Conservation (phyloP, 2,888 invertebrate genomes). For the Acanthosepion esculentum region DNA sequence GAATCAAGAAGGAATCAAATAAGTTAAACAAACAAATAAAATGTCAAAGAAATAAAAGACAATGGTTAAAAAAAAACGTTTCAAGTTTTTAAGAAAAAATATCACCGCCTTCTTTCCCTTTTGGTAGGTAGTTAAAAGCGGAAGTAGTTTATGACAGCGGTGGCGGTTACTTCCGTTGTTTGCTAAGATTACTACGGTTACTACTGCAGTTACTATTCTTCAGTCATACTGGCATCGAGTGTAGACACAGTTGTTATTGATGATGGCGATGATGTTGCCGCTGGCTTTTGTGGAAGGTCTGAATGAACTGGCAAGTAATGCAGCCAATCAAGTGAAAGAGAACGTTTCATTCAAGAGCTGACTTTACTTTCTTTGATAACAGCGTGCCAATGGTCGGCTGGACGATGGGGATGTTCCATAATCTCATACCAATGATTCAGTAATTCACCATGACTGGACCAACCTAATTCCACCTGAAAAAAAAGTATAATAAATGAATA, state of each 20-base stretch:
- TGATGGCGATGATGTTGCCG: background rate
- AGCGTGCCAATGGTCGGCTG: slow-evolving; percentile 70
- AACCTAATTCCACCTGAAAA: slow-evolving; percentile 68
- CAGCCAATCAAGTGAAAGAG: background rate
- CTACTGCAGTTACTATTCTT: background rate
- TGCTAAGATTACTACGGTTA: background rate
- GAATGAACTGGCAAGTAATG: background rate
- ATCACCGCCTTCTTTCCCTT: too few species aligned
- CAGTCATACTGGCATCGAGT: background rate
- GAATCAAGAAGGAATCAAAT: too few species aligned
- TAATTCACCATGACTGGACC: slow-evolving; percentile 71
- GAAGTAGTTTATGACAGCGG: too few species aligned
- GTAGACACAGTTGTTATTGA: background rate
- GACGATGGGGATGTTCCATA: slow-evolving; percentile 71
- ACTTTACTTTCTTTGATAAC: slow-evolving; percentile 71
- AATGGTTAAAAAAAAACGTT: too few species aligned
- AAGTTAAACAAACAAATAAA: too few species aligned
- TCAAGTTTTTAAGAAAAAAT: too few species aligned
- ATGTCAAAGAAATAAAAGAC: too few species aligned
- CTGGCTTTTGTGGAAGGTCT: background rate
- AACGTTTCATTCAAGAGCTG: slow-evolving; percentile 59
- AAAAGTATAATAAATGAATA: background rate
- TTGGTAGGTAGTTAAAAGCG: too few species aligned
- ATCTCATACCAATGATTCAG: slow-evolving; percentile 71
- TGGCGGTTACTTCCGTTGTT: background rate